Evolutionary conservation across 1,140 invertebrate species (phyloP), one percentile per base, ranked within the genome.

Genomic region (Drosophila obscura): DNA sequence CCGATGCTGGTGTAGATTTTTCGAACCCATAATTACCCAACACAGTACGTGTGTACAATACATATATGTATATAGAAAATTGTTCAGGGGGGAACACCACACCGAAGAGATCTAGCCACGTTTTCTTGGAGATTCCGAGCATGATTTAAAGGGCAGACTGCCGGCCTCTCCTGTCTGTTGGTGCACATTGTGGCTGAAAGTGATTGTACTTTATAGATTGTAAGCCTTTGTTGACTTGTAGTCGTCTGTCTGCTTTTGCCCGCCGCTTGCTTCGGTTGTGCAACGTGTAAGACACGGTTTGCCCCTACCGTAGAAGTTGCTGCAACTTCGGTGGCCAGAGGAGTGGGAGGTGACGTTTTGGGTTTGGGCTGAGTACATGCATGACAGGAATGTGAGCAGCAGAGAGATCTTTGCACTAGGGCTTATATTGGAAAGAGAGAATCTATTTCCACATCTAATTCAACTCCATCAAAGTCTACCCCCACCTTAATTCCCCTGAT

Each of bases 71-170:
- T 45, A 52, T 63, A 52, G 57, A 60, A 75, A 63, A 71, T 71
- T 62, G 65, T 67, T 60, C 28, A n/a, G 16, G 9, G 57, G 22
- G 16, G 45, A 44, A 53, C 28, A 67, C 15, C 66, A 31, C 28
- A 31, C 28, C 28, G 28, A 60, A 48, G 48, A 65, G 72, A 80
- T 85, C 66, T 77, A 67, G 63, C 59, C 81, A 84, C 73, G 80
- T 69, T 85, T 76, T 80, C 53, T 52, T 8, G 72, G 46, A 58
- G 72, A 74, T 74, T 57, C 58, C 59, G 46, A 68, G 45, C 77
- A 85, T 84, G 77, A 84, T 84, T 80, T 77, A 85, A 80, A 85
- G 81, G 80, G 81, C 81, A 84, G 77, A 63, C 66, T 52, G 43
- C 26, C 28, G 8, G 39, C n/a, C 44, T 4, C 31, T 4, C 39